These are phyloP conservation scores for Melinopterus prodromus DNA, from an alignment of 2,888 invertebrate genomes.

Conservation along the genomic window DNA sequence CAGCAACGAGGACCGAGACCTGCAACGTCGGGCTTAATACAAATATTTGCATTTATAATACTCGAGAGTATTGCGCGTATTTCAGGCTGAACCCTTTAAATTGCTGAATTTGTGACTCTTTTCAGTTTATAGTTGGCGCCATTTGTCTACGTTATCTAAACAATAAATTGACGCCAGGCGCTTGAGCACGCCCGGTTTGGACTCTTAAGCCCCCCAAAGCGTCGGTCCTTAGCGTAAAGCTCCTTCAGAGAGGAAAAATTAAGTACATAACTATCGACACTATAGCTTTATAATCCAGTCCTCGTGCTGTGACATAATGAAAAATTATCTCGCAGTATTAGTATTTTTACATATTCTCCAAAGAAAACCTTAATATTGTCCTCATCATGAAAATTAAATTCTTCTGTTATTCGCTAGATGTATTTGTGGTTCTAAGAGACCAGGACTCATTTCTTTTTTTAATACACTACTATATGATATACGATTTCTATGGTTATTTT, in stretches of 20 bases:
- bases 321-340: too few relatives aligned
- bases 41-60: conserved; percentile 24
- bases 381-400: too few relatives aligned
- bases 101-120: background rate
- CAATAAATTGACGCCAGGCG: conserved; percentile 4
- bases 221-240: background rate
- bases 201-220: background rate
- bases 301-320: too few relatives aligned
- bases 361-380: too few relatives aligned
- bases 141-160: conserved; percentile 4
- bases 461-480: too few relatives aligned
- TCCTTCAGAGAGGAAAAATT: background rate
- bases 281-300: background rate
- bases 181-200: background rate
- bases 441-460: too few relatives aligned
- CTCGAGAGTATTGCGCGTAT: conserved; percentile 9
- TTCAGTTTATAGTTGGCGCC: background rate
- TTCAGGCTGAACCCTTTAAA: conserved; percentile 14
- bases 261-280: background rate
- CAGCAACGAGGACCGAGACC: conserved; percentile 6
- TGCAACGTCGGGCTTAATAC: conserved; percentile 15
- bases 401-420: too few relatives aligned
- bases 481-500: too few relatives aligned
- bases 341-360: too few relatives aligned
- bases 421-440: too few relatives aligned